Evolutionary conservation across 1,140 invertebrate species (phyloP), one percentile per base, ranked within the genome.

Genomic region (Euura saliciscinereae): DNA sequence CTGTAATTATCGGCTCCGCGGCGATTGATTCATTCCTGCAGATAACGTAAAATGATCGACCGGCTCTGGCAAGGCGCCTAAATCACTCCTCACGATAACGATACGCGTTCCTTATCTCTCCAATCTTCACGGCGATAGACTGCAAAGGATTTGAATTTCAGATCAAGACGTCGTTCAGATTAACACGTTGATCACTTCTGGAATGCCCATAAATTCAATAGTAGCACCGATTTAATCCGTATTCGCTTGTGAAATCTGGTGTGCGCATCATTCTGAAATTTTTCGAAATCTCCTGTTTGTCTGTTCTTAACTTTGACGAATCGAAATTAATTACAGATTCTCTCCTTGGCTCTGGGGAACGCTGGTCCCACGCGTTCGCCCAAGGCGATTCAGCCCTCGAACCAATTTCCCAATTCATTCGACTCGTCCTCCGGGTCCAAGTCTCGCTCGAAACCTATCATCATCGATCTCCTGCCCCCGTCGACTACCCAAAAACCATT

Each of bases 341-440:
- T 88, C 44, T 81, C 82, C 2, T 70, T 87, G 43, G 86, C 85
- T 5, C 71, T 88, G 13, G 78, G 70, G 2, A 80, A 78, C 44
- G 71, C 76, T 3, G 83, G 83, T 42, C 82, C 84, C 8, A 86
- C 83, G 44, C 82, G 84, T 70, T 76, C 83, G 2, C 80, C 85
- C 45, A 88, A 87, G 76, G 85, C 86, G 0, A 83, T 87, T 71
- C 79, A 81, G 51, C 2, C 65, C 10, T 66, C 73, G 0, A 84
- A 80, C 51, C 51, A 10, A 5, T 78, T 78, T 4, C 71, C 80
- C 1, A 86, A 87, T 71, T 75, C 75, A 0, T 44, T 86, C 5
- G 44, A 67, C 5, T 11, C 68, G 5, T 65, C 73, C 0, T 3
- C 73, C 6, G 13, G 65, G 6, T 11, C 5, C n/a, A 66, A 71